phyloP scores from a whole-genome alignment of 2,797 vertebrate genomes.

The Coregonus ussuriensis region DNA sequence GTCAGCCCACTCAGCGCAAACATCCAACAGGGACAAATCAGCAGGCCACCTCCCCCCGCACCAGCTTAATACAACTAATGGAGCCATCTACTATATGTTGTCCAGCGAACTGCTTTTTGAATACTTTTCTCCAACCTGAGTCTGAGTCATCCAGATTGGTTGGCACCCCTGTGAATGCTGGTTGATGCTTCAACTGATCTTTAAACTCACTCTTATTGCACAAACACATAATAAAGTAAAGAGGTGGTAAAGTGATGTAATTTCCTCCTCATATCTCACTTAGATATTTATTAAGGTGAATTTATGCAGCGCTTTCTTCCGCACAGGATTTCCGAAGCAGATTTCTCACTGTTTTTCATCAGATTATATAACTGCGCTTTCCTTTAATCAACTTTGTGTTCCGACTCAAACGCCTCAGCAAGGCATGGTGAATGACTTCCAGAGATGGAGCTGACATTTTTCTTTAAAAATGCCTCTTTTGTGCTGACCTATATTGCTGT shows the following conservation, averaged over 20 bases:
- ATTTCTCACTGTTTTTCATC: conserved; percentile 17
- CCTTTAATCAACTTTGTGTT: conserved; percentile 53
- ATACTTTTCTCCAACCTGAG: conserved; percentile 27
- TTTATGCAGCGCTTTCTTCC: neutral
- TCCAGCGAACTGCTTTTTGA: conserved; percentile 44
- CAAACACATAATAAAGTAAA: neutral
- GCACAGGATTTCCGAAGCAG: neutral
- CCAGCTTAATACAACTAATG: conserved; percentile 64
- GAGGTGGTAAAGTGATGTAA: neutral
- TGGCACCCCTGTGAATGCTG: conserved; percentile 20
- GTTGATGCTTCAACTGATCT: neutral
- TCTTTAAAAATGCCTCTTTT: conserved; percentile 49
- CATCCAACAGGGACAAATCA: conserved; percentile 67
- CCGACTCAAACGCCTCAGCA: conserved; percentile 38
- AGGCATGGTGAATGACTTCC: conserved; percentile 60
- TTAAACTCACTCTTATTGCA: conserved; percentile 33
- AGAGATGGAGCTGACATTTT: conserved; percentile 62
- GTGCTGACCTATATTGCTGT: conserved; percentile 73
- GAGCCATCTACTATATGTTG: conserved; percentile 50
- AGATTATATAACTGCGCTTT: conserved; percentile 37
- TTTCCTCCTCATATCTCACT: conserved; percentile 2
- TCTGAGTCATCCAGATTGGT: conserved; percentile 26
- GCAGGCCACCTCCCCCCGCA: conserved; percentile 37
- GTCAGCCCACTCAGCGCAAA: conserved; percentile 64
- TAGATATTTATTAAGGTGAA: neutral